Evolutionary conservation across 2,888 invertebrate genomes (phyloP).

Genomic region (Cylloceria caligata): DNA sequence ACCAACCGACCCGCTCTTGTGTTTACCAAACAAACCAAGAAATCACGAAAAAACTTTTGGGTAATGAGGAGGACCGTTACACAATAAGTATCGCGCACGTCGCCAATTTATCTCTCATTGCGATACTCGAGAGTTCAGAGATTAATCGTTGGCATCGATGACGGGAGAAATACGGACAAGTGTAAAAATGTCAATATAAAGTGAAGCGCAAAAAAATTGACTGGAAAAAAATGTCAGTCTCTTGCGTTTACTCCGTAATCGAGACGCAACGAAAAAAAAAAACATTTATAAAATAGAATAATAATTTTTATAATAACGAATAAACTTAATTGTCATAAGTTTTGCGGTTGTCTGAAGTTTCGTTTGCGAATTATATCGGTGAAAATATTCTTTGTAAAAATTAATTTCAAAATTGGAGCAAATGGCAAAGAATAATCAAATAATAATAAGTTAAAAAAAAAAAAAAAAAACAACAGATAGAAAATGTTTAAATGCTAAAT

Average conservation of each 20-base stretch:
- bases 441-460: too few relatives aligned
- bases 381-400: too few relatives aligned
- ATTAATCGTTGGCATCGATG: too few relatives aligned
- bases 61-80: conserved; percentile 26
- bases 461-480: too few relatives aligned
- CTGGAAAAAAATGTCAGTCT: neutral
- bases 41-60: conserved; percentile 29
- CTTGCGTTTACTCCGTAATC: neutral
- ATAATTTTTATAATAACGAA: neutral
- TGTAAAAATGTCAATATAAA: neutral
- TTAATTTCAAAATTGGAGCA: too few relatives aligned
- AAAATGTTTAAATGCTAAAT: too few relatives aligned
- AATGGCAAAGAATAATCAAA: too few relatives aligned
- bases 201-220: neutral
- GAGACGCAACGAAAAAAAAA: too few relatives aligned
- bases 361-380: too few relatives aligned
- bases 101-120: conserved; percentile 4
- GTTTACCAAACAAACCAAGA: conserved; percentile 68
- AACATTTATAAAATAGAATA: neutral
- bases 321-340: too few relatives aligned
- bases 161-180: neutral
- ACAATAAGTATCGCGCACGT: conserved; percentile 68
- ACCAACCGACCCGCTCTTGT: conserved; percentile 29
- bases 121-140: neutral
- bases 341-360: too few relatives aligned